Evolutionary conservation across 2,113 vertebrate genomes (phyloP), one percentile per base, ranked within the genome.

Genomic region (Amazona guildingii): DNA sequence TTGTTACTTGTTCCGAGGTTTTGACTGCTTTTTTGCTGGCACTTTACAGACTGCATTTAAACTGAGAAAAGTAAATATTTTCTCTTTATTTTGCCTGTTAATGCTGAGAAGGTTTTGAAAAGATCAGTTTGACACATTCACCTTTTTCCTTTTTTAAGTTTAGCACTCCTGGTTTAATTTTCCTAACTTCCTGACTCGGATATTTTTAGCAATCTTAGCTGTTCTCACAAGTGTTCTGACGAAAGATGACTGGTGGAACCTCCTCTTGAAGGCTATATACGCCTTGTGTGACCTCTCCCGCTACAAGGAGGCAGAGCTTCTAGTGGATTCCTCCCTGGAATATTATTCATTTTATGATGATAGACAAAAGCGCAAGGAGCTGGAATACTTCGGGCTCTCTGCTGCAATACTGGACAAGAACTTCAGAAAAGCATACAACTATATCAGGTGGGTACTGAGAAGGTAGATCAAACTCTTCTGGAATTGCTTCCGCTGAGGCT

Each of bases 271-370:
- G 97, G 98, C 99, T 4, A 97, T 99, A 48, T 98, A 98, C 27
- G 98, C 98, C 2, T 87, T 99, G 87, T 99, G 99, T 43, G 98
- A 99, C 82, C 98, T 98, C 28, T 91, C 95, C 64, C 99, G 99
- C 27, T 99, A 98, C 66, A 96, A 98, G 24, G 99, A 99, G 96
- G 99, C 99, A 3, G 99, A 99, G 83, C 98, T 99, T 8, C 98
- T 99, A 9, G 99, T 99, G 29, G 99, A 99, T 97, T 99, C 99
- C 10, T 99, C 99, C 2, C 91, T 99, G 98, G 99, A 99, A 75
- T 99, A 99, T 97, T 99, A 99, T 33, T 99, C 99, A 1, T 99
- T 99, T 97, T 99, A 99, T 3, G 99, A 99, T 24, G 99, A 99
- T 33, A 98, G 98, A 70, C 98, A 98, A 46, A 98, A 98, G 86